Base-by-base conservation (phyloP, 2,888 invertebrate genomes). In the Orchesellides sinensis region DNA sequence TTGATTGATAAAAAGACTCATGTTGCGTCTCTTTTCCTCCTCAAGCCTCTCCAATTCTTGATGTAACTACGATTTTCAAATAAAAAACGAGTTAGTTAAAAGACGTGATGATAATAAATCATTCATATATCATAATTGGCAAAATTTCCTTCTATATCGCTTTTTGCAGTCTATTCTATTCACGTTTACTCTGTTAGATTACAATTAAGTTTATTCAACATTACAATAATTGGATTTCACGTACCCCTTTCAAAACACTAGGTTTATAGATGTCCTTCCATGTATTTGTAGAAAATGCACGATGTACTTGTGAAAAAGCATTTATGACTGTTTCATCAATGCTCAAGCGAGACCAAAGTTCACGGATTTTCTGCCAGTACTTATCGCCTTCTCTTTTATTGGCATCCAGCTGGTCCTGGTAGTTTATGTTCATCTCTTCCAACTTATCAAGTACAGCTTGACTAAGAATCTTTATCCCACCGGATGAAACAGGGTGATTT, bases 31-130 rank as follows among this genome's bases (percentile, higher is more conserved):
- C 87, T 96, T 95, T 74, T 95, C 92, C 25, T 92, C 91, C 89
- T 96, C 95, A 88, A 95, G 96, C 3, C 94, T 92, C 65, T 93
- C 92, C 27, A 96, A 92, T 90, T 97, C 97, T 17, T 92, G 91
- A 78, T 92, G 92, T 19, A 95, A 90, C 91, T 92, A 87, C n/a
- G n/a, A n/a, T n/a, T n/a, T n/a, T n/a, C n/a, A n/a, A n/a, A n/a
- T n/a, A n/a, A n/a, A 32, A 25, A 21, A 25, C 1, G 6, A 23
- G 12, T 27, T 47, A 5, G 25, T 17, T 69, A 47, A 68, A 17
- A 40, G 6, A 52, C n/a, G 14, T 52, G 45, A 8, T 52, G 27
- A 25, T 49, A 49, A n/a, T 19, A 23, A 68, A n/a, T n/a, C n/a
- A n/a, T n/a, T n/a, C n/a, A n/a, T n/a, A n/a, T n/a, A n/a, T n/a